A percentile compares a stretch with the other conserved stretches of the same genome.
phyloP scores from a whole-genome alignment of 2,888 invertebrate species.

The Sinotaia quadrata region DNA sequence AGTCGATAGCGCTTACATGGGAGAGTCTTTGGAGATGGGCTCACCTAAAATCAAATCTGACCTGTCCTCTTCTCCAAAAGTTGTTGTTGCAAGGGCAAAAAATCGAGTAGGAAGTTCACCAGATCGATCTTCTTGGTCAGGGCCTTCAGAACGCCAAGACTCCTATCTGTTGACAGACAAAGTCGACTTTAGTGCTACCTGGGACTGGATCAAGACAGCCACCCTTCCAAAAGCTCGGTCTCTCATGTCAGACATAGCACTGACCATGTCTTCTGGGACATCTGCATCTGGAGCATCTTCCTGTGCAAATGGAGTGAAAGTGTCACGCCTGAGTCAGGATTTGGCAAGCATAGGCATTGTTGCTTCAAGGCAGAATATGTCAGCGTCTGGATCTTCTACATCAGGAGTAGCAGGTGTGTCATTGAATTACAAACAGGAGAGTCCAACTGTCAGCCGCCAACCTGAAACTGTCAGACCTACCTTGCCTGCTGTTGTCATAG shows the following conservation, averaged over 20 bases:
- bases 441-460: neutral
- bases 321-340: conserved; percentile 26
- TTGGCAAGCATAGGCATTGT: conserved; percentile 22
- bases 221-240: conserved; percentile 5
- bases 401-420: neutral
- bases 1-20: conserved; percentile 17
- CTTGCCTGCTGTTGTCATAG: conserved; percentile 21
- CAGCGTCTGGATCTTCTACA: neutral
- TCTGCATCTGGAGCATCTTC: neutral
- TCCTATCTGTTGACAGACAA: neutral
- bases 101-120: neutral
- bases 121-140: conserved; percentile 20
- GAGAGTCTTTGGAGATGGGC: neutral
- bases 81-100: conserved; percentile 17
- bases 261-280: neutral
- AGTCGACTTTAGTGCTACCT: conserved; percentile 3
- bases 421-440: neutral
- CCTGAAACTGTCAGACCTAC: neutral
- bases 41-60: neutral
- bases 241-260: conserved; percentile 3
- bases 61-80: conserved; percentile 16
- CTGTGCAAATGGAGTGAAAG: conserved; percentile 9
- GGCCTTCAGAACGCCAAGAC: neutral
- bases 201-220: conserved; percentile 19
- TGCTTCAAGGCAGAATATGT: conserved; percentile 4